Conservation (phyloP, 2,113 vertebrate species). For the Hippopotamus amphibius region DNA sequence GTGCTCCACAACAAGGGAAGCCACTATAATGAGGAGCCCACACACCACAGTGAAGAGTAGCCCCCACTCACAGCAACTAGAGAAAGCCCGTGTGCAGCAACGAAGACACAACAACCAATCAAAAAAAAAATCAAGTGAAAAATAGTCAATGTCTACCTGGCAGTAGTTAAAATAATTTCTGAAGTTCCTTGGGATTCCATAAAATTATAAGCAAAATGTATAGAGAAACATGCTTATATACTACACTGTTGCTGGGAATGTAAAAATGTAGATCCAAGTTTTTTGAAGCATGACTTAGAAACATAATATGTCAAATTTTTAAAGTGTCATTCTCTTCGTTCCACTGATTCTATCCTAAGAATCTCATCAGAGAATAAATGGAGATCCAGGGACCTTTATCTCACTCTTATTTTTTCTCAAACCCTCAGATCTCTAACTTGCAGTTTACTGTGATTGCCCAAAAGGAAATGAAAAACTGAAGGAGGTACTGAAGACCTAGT, state of each 20-base stretch:
- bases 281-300: background rate
- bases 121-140: background rate
- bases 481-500: background rate
- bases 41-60: too few species aligned
- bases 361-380: background rate
- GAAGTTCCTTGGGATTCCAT: background rate
- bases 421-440: background rate
- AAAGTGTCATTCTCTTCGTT: background rate
- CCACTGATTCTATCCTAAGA: background rate
- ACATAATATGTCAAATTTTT: background rate
- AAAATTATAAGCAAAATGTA: background rate
- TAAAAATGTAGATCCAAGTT: background rate
- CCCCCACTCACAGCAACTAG: too few species aligned
- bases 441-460: background rate
- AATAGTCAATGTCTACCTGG: background rate
- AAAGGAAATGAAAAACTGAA: background rate
- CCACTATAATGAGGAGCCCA: too few species aligned
- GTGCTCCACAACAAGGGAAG: too few species aligned
- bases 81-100: too few species aligned
- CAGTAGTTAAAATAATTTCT: conserved; percentile 38
- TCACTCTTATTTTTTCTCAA: background rate
- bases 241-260: background rate
- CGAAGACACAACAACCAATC: too few species aligned
- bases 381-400: background rate
- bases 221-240: background rate